phyloP scores from a whole-genome alignment of 2,888 invertebrate genomes.

The Silvanus unidentatus region DNA sequence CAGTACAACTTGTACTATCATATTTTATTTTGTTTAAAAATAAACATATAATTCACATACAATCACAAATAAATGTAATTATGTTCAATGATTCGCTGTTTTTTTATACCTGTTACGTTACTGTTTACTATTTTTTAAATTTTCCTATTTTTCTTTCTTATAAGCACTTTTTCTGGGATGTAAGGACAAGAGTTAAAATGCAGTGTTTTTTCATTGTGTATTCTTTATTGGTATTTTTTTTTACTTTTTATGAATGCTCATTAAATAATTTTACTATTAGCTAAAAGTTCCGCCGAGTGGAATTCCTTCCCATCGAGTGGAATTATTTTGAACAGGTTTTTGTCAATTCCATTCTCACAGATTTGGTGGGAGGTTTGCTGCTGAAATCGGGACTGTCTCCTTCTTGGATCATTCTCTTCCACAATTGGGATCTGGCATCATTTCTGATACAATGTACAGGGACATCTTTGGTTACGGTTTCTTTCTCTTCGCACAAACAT shows the following conservation, averaged over 20 bases:
- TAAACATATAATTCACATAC: no score
- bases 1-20: no score
- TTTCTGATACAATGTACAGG: slow-evolving; percentile 46
- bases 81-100: no score
- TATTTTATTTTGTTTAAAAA: no score
- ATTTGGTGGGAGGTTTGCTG: slow-evolving; percentile 41
- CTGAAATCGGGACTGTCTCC: slow-evolving; percentile 50
- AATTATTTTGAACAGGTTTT: slow-evolving; percentile 41
- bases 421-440: slow-evolving; percentile 32
- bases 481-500: slow-evolving; percentile 49
- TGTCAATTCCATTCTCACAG: slow-evolving; percentile 40
- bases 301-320: neutral
- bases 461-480: slow-evolving; percentile 44
- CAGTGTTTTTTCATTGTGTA: neutral
- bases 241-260: slow-evolving; percentile 30
- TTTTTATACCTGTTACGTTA: no score
- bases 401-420: slow-evolving; percentile 44
- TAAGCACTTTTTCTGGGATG: no score
- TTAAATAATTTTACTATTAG: slow-evolving; percentile 11
- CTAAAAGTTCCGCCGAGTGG: slow-evolving; percentile 1
- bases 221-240: slow-evolving; percentile 19
- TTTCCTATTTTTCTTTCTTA: no score
- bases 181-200: no score
- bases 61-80: no score
- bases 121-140: no score